A percentile compares a stretch with the other conserved stretches of the same genome.
These are phyloP conservation scores for Bradysia coprophila DNA, from an alignment of 1,140 invertebrate genomes.

Conservation along the genomic window DNA sequence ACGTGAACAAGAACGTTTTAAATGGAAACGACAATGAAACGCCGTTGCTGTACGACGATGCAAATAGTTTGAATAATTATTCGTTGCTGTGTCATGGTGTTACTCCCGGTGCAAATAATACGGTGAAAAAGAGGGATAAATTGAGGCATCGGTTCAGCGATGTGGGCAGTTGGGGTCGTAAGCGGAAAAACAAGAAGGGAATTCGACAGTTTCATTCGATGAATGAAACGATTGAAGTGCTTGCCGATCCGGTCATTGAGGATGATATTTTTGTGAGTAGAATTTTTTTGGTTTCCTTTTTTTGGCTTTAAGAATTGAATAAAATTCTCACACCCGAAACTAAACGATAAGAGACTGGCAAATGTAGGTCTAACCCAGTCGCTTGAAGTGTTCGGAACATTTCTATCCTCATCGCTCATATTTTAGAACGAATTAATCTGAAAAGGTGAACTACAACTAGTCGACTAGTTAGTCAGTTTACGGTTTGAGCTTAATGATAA, in stretches of 20 bases:
- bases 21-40: too few species aligned
- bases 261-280: conserved; percentile 25
- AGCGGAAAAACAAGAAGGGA: conserved; percentile 22
- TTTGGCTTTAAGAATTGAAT: background rate
- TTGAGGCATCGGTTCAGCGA: conserved; percentile 22
- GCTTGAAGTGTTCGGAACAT: too few species aligned
- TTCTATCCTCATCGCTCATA: too few species aligned
- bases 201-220: conserved; percentile 21
- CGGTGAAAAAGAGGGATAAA: conserved; percentile 20
- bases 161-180: conserved; percentile 21
- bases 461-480: too few species aligned
- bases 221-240: conserved; percentile 24
- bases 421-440: background rate
- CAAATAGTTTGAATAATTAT: too few species aligned
- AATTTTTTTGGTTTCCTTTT: background rate
- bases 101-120: background rate
- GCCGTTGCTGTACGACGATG: too few species aligned
- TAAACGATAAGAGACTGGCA: background rate
- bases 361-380: too few species aligned
- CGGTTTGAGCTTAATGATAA: too few species aligned
- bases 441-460: background rate
- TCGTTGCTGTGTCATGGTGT: background rate
- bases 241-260: conserved; percentile 22
- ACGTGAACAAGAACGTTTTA: too few species aligned
- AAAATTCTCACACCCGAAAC: background rate